phyloP scores from a whole-genome alignment of 2,888 invertebrate species.

The Tolmerus cingulatus region DNA sequence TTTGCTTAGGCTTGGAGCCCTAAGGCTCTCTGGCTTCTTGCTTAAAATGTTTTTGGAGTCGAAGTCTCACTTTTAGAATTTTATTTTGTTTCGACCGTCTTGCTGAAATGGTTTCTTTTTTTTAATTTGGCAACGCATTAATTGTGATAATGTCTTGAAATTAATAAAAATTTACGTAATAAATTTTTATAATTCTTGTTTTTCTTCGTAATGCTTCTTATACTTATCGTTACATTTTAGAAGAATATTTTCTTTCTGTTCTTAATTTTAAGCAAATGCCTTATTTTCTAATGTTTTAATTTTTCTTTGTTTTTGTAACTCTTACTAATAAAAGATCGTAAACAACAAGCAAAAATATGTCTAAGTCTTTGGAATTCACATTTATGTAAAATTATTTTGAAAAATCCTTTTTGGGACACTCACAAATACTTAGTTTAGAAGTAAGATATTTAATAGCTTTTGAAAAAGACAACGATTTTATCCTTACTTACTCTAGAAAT shows the following conservation, averaged over 20 bases:
- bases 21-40: background rate
- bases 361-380: background rate
- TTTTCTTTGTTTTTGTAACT: background rate
- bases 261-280: background rate
- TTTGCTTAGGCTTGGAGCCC: background rate
- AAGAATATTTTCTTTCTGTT: background rate
- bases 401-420: background rate
- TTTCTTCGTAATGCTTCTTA: background rate
- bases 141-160: background rate
- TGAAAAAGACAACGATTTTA: conserved; percentile 6
- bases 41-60: background rate
- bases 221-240: background rate
- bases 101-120: background rate
- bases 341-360: background rate
- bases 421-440: background rate
- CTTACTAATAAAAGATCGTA: background rate
- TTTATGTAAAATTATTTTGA: background rate
- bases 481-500: background rate
- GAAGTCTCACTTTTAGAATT: background rate
- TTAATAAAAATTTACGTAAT: conserved; percentile 18
- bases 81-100: conserved; percentile 12
- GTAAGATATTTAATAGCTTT: background rate
- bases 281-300: background rate
- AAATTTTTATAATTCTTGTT: conserved; percentile 11
- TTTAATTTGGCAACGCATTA: conserved; percentile 27